phyloP scores from a whole-genome alignment of 2,113 vertebrate species.

The Corythornis madagascariensis region DNA sequence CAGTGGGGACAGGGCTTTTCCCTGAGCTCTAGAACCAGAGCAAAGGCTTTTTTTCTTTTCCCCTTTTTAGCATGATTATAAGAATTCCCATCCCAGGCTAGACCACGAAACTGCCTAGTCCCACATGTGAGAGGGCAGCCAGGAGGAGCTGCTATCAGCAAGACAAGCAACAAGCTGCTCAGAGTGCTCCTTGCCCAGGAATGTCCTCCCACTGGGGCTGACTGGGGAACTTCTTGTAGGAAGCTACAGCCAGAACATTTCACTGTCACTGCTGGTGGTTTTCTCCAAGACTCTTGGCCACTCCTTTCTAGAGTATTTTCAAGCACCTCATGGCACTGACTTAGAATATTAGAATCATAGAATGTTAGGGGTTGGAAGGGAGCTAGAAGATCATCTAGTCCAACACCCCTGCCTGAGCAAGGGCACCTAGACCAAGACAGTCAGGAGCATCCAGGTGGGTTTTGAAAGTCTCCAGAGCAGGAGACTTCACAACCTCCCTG shows the following conservation, averaged over 20 bases:
- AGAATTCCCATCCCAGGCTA: not conserved
- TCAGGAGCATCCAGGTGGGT: too few relatives aligned
- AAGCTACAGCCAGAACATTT: not conserved
- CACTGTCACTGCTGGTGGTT: not conserved
- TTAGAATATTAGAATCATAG: not conserved
- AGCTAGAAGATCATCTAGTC: too few relatives aligned
- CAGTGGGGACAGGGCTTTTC: fast-evolving
- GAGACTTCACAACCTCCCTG: too few relatives aligned
- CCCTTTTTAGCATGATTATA: not conserved
- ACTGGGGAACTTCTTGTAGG: not conserved
- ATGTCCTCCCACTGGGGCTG: not conserved
- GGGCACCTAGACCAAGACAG: too few relatives aligned
- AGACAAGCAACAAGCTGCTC: not conserved
- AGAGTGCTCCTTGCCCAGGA: not conserved
- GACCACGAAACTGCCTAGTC: not conserved
- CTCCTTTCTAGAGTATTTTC: not conserved
- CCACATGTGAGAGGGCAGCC: not conserved
- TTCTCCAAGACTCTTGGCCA: not conserved
- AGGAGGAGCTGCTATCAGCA: not conserved
- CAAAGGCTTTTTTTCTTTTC: too few relatives aligned
- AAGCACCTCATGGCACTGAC: not conserved
- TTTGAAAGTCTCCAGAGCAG: too few relatives aligned
- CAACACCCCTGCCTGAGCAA: too few relatives aligned
- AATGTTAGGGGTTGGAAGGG: too few relatives aligned
- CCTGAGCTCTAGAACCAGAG: not conserved